Evolutionary conservation across 2,113 vertebrate genomes (phyloP).

Genomic region (Falcunculus frontatus): DNA sequence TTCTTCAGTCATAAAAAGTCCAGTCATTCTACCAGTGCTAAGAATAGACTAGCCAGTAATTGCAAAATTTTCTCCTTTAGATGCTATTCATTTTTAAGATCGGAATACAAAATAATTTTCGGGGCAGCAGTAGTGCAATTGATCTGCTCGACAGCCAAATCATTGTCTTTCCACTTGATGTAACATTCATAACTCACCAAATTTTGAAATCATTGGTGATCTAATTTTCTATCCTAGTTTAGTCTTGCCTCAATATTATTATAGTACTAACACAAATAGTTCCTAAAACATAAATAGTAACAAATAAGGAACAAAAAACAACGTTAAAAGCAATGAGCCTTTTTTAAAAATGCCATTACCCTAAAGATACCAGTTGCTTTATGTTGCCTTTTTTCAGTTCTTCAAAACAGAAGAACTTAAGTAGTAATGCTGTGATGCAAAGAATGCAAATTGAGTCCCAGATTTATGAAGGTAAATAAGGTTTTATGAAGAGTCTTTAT

Average conservation of each 20-base stretch:
- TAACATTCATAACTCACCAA: background rate
- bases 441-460: background rate
- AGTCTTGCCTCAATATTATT: background rate
- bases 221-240: background rate
- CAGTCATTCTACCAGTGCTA: background rate
- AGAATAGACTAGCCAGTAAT: background rate
- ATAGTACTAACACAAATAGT: background rate
- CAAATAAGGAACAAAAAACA: background rate
- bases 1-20: background rate
- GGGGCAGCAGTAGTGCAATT: background rate
- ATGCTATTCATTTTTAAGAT: background rate
- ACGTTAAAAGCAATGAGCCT: background rate
- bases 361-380: background rate
- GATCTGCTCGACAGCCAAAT: background rate
- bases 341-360: background rate
- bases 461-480: background rate
- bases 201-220: background rate
- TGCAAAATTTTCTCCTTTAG: background rate
- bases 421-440: background rate
- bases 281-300: background rate
- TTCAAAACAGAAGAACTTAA: background rate
- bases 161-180: background rate
- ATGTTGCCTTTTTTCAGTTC: background rate
- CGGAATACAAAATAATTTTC: background rate
- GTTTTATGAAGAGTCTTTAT: background rate